phyloP scores from a whole-genome alignment of 2,888 invertebrate genomes.

The Bellardia pandia region DNA sequence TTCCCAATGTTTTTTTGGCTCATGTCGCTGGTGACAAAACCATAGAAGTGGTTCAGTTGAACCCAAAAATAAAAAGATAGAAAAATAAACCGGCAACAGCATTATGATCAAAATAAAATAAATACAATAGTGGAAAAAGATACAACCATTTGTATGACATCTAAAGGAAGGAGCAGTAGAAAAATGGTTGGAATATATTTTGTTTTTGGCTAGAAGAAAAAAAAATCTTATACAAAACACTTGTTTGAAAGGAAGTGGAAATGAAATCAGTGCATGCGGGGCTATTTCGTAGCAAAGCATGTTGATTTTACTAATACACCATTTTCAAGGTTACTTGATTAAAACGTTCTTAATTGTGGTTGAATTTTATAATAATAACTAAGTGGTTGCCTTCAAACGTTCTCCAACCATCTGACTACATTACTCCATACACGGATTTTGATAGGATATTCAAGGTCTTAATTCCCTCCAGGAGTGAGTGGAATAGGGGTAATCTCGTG shows the following conservation, averaged over 20 bases:
- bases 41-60: conserved; percentile 43
- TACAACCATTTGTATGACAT: conserved; percentile 5
- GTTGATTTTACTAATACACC: conserved; percentile 7
- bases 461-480: too few relatives aligned
- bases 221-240: conserved; percentile 25
- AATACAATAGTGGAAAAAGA: conserved; percentile 41
- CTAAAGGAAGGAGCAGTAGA: conserved; percentile 13
- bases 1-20: conserved; percentile 2
- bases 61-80: neutral
- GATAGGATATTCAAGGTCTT: too few relatives aligned
- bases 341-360: too few relatives aligned
- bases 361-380: too few relatives aligned
- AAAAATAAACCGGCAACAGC: neutral
- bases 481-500: too few relatives aligned
- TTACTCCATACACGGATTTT: too few relatives aligned
- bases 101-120: conserved; percentile 41
- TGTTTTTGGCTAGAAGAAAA: neutral
- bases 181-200: conserved; percentile 31
- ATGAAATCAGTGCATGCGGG: conserved; percentile 63
- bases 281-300: conserved; percentile 1
- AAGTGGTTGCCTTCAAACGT: too few relatives aligned
- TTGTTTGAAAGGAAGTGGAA: conserved; percentile 57
- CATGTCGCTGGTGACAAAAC: conserved; percentile 52
- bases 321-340: neutral
- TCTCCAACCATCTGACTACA: too few relatives aligned